A percentile compares a stretch with the other conserved stretches of the same genome.
phyloP scores from a whole-genome alignment of 2,888 invertebrate species.

The Strigamia crassipes region DNA sequence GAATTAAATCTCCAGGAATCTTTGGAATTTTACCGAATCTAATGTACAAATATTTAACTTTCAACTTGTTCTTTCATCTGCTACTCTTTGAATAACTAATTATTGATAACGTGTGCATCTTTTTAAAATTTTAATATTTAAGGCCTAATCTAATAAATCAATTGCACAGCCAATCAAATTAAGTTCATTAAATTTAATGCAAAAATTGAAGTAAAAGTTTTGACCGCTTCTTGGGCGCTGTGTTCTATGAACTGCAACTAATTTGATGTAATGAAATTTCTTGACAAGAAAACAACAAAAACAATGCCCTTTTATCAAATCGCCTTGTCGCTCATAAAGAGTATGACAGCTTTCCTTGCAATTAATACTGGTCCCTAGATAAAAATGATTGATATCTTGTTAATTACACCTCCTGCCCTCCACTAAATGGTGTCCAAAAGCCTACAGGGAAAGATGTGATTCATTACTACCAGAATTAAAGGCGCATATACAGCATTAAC shows the following conservation, averaged over 20 bases:
- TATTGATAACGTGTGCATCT: no score
- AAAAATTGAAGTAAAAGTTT: not conserved
- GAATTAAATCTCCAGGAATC: not conserved
- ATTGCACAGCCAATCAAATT: no score
- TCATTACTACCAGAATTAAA: slow-evolving; percentile 8
- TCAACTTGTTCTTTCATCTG: no score
- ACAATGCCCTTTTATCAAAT: slow-evolving; percentile 29
- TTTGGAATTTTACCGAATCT: not conserved
- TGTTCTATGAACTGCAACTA: slow-evolving; percentile 3
- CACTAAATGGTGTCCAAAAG: slow-evolving; percentile 37
- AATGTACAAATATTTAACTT: not conserved
- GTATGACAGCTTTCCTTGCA: slow-evolving; percentile 8
- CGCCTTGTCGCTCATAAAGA: slow-evolving; percentile 32
- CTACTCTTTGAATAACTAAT: not conserved
- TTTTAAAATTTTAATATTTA: no score
- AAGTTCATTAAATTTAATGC: not conserved
- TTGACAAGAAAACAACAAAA: slow-evolving; percentile 23
- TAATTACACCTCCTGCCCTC: slow-evolving; percentile 30
- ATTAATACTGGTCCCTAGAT: slow-evolving; percentile 35
- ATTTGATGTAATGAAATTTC: slow-evolving; percentile 39
- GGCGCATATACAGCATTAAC: slow-evolving; percentile 7
- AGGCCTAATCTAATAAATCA: no score
- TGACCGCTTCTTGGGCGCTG: not conserved
- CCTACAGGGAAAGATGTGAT: slow-evolving; percentile 12
- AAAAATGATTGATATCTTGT: slow-evolving; percentile 42